These are phyloP conservation scores for Haemorhous mexicanus DNA, from an alignment of 2,113 vertebrate species.

Conservation along the genomic window DNA sequence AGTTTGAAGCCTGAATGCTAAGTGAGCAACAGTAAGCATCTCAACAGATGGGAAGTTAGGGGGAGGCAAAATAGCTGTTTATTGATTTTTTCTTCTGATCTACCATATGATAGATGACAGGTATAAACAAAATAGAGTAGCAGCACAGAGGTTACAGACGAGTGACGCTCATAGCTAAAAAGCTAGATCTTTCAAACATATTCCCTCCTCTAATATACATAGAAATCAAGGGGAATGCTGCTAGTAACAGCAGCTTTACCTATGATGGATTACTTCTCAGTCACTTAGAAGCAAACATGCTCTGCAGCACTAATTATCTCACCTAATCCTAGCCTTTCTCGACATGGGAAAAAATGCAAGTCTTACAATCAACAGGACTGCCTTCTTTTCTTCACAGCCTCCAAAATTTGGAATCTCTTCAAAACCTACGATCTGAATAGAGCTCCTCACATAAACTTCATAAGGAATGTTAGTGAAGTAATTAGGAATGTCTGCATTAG, in stretches of 20 bases:
- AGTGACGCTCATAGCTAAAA: background rate
- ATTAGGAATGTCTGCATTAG: background rate
- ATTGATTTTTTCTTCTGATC: background rate
- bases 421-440: background rate
- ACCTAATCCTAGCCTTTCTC: background rate
- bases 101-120: background rate
- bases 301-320: background rate
- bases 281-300: background rate
- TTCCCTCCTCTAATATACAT: background rate
- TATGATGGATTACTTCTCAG: background rate
- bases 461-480: background rate
- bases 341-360: background rate
- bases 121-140: background rate
- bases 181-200: background rate
- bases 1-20: background rate
- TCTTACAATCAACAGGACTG: background rate
- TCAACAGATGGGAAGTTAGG: background rate
- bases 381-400: background rate
- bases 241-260: background rate
- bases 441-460: background rate
- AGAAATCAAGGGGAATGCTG: background rate
- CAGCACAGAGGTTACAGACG: background rate
- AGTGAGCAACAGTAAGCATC: background rate
- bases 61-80: background rate
- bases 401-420: background rate